Base-by-base conservation (phyloP, 1,140 invertebrate genomes). In the Aphaenogaster floridana region DNA sequence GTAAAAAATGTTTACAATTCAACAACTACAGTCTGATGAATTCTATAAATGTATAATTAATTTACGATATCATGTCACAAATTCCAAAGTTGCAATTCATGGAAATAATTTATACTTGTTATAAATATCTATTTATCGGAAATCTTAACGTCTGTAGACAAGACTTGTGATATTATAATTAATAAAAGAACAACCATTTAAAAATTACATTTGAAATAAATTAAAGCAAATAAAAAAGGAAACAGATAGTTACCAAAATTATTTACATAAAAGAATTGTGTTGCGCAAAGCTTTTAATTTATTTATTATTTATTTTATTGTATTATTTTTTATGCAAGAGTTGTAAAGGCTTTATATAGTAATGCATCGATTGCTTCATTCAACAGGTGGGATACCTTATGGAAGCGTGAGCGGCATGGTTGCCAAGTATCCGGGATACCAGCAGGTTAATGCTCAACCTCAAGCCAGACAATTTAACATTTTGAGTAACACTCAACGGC, bases 341-440 rank as follows among this genome's bases (percentile, higher is more conserved):
- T 68, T 54, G 61, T 17, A 17, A 15, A 34, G 9, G 2, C 28
- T 39, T 81, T 57, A 54, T 28, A 28, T 28, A 28, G 28, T 57
- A 71, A 74, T 34, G 5, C 34, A 39, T 72, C 11, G 28, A 74
- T 76, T 61, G 54, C 13, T 9, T 63, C 42, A 74, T 90, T 90
- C 74, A 71, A 15, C 81, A 95, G 94, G 94, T 80, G 94, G 94
- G 0, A 95, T 95, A 54, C 94, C 94, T 1, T 95, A 95, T 36
- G 94, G 94, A 66, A 95, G 94, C 48, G 90, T 94, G 36, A 93
- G 91, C 7, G 94, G 94, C 0, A 93, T 91, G 87, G 3, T 95
- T 3, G 80, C 86, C 0, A 92, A 90, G 64, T 92, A 93, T 74
- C 86, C 76, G 34, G 83, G 88, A 78, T 81, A 71, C 59, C 21